Base-by-base conservation (phyloP, 2,888 invertebrate genomes). In the Colostygia pectinataria region DNA sequence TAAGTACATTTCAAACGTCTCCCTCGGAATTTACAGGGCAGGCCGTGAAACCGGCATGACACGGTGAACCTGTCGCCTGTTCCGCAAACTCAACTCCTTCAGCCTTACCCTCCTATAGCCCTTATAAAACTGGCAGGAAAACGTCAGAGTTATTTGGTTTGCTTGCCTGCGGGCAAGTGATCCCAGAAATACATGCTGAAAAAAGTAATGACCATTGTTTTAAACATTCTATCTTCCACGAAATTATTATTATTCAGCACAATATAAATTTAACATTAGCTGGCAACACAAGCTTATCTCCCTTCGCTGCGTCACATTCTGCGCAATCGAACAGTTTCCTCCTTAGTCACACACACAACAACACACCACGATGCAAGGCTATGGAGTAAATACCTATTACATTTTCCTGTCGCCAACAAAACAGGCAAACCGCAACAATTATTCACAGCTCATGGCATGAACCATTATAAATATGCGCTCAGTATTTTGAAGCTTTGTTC, bases 361-460 rank as follows among this genome's bases (percentile, higher is more conserved):
- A 24, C 31, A 42, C 52, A 33, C 28, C 49, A 46, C 59, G 50
- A 53, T 52, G 46, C 46, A 54, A 51, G 54, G 38, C 15, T 38
- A 20, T 32, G 8, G 27, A 28, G 42, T 34, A 24, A 31, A 34
- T 20, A 34, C 15, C 12, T 8, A 38, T 45, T n/a, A 33, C 37
- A 41, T 68, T 71, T 66, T 69, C 69, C 66, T 59, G 55, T 55
- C 37, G 28, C 42, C 32, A 58, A 52, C 74, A 74, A 78, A 83
- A 80, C 82, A 83, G 83, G 83, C 77, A 83, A 83, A 83, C 83
- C 83, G 68, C 83, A 83, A 40, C 12, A 24, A 23, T 25, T 31
- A 29, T 38, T 24, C 27, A 20, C n/a, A 10, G 25, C n/a, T 36
- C 40, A 44, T 29, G 29, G 2, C 40, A 44, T 29, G 29, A 4